Percentiles rank a stretch among this genome's conserved stretches.
Evolutionary conservation across 2,113 vertebrate genomes (phyloP).

Genomic region (Sinocyclocheilus anshuiensis): DNA sequence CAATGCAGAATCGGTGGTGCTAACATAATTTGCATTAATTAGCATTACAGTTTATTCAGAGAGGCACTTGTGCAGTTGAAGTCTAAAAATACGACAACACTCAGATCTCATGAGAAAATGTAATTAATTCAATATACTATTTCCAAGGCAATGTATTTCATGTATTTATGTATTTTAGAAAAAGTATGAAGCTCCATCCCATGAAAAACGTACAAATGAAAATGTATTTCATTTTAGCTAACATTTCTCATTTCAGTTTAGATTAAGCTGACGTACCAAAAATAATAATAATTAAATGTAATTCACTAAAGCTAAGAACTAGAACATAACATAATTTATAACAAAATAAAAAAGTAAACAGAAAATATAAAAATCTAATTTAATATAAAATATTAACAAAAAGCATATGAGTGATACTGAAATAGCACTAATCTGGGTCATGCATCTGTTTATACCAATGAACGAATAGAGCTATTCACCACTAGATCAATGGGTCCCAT

Average conservation of each 20-base stretch:
- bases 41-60: constrained; percentile 7
- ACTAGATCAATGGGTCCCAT: neutral
- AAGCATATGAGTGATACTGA: neutral
- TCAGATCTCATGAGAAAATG: neutral
- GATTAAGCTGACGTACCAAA: neutral
- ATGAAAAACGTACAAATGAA: neutral
- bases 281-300: neutral
- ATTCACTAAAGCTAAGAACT: neutral
- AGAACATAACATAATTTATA: too few species aligned
- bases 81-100: neutral
- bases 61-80: neutral
- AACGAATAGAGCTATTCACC: neutral
- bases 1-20: neutral
- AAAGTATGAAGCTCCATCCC: neutral
- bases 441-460: neutral
- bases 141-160: neutral
- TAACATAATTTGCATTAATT: neutral
- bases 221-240: neutral
- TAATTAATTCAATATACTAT: too few species aligned
- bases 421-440: constrained; percentile 1
- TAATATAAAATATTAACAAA: neutral
- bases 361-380: too few species aligned
- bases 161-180: neutral
- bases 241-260: neutral
- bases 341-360: too few species aligned